Conservation (phyloP, 2,113 vertebrate species). For the Phalacrocorax aristotelis region DNA sequence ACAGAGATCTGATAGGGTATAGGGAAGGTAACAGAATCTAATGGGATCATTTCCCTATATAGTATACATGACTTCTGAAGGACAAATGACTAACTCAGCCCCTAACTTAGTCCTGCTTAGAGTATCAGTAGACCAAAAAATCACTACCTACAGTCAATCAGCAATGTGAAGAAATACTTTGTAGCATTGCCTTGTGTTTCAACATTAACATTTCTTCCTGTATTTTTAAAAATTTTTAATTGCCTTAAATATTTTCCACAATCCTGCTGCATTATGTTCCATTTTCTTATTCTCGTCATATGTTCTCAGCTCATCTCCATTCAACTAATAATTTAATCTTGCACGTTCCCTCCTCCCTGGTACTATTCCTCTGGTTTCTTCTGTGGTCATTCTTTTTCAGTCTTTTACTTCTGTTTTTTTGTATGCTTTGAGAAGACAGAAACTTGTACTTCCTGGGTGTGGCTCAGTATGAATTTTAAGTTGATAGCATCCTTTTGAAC, state of each 20-base stretch:
- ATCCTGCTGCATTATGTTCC: not conserved
- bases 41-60: not conserved
- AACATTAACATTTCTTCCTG: not conserved
- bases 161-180: not conserved
- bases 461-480: not conserved
- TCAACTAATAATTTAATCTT: not conserved
- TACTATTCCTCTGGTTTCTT: not conserved
- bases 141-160: not conserved
- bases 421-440: not conserved
- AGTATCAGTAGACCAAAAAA: not conserved
- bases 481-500: not conserved
- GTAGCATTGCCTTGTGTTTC: not conserved
- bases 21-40: not conserved
- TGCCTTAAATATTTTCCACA: not conserved
- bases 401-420: not conserved
- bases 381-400: not conserved
- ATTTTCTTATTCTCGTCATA: not conserved
- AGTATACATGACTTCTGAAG: not conserved
- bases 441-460: not conserved
- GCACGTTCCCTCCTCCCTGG: not conserved
- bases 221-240: not conserved
- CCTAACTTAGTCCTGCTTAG: not conserved
- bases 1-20: not conserved
- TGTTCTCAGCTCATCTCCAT: not conserved
- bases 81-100: not conserved